phyloP scores from a whole-genome alignment of 2,113 vertebrate species.

The Psittacus erithacus region DNA sequence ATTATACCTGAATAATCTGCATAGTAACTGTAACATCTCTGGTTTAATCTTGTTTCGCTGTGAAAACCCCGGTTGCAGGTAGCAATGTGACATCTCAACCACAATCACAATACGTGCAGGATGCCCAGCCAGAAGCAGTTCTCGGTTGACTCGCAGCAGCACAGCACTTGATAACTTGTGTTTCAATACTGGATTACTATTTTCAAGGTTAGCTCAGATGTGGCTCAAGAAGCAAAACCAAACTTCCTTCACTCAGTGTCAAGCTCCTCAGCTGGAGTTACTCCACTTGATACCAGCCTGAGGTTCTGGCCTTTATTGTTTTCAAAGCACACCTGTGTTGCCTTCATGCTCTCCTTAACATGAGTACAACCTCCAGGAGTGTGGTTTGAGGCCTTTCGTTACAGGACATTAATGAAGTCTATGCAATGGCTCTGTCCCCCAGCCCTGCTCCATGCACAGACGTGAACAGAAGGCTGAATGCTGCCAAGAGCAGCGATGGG shows the following conservation, averaged over 20 bases:
- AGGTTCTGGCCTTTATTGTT: background rate
- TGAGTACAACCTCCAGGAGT: background rate
- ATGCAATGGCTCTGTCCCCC: background rate
- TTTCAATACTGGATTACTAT: background rate
- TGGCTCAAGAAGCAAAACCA: conserved; percentile 62
- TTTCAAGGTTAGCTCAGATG: conserved; percentile 27
- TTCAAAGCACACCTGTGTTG: background rate
- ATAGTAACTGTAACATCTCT: conserved; percentile 67
- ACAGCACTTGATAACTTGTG: conserved; percentile 59
- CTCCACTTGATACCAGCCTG: background rate
- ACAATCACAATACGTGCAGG: conserved; percentile 80
- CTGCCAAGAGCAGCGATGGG: background rate
- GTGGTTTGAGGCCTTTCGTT: background rate
- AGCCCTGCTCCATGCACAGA: background rate
- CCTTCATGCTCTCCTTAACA: background rate
- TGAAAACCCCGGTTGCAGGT: conserved; percentile 55
- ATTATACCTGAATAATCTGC: conserved; percentile 75
- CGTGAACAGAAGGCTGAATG: background rate
- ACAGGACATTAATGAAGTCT: background rate
- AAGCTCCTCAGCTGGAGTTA: background rate
- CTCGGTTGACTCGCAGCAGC: conserved; percentile 74
- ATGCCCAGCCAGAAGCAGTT: conserved; percentile 78
- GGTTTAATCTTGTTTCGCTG: background rate
- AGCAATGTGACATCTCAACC: conserved; percentile 76
- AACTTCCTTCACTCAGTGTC: conserved; percentile 14